Evolutionary conservation across 2,888 invertebrate genomes (phyloP), one percentile per base, ranked within the genome.

Genomic region (Acanthopleura granulata): DNA sequence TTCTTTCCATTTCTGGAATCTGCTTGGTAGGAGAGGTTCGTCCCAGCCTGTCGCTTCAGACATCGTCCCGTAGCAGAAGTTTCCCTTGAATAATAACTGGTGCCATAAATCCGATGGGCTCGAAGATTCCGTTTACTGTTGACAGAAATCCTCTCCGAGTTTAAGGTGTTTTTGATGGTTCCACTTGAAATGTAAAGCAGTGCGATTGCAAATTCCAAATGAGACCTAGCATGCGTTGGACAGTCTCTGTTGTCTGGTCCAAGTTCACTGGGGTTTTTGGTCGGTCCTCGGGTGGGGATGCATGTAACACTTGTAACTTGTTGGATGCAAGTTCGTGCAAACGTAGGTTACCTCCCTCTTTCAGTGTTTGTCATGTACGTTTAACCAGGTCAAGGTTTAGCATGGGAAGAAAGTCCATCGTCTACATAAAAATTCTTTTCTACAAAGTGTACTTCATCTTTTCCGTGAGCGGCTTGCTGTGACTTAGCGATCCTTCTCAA

Each of bases 141-240:
- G 78, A 78, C 27, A 78, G 30, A 14, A 74, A 0, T 49, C 76
- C 78, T 72, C 78, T 75, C 22, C 69, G 70, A n/a, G 75, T 74
- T 16, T 76, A 73, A 3, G 74, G 72, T 51, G 72, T 78, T 30
- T 40, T 12, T 25, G 51, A 29, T 1, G 30, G 22, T 0, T 74
- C 49, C 22, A 69, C 27, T 69, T 69, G n/a, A 25, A 69, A 69
- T 18, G 40, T 27, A 9, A 69, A 69, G n/a, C 18, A n/a, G 69
- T 14, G 1, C 18, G 6, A n/a, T 22, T 74, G 29, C 22, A 74
- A 16, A 51, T 74, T 57, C 70, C 74, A 74, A 16, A 18, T 11
- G 16, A 74, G 25, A n/a, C 74, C 74, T 27, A 74, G 30, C 51
- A 50, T 70, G 16, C 57, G 69, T 16, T 69, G 57, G 6, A 14